A percentile compares a stretch with the other conserved stretches of the same genome.
Evolutionary conservation across 2,888 invertebrate species (phyloP).

Genomic region (Ptychoptera albimana): DNA sequence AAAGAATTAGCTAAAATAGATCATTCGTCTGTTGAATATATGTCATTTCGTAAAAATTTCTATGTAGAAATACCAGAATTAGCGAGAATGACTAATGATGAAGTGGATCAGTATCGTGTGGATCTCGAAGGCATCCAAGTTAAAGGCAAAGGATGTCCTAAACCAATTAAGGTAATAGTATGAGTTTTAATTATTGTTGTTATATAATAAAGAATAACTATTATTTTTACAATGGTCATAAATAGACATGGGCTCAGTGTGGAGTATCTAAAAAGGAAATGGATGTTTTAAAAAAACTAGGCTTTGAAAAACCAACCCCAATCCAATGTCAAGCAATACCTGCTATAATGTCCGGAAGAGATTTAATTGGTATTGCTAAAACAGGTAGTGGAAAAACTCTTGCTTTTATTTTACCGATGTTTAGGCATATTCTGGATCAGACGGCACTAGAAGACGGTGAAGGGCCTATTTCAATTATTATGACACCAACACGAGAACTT

Average conservation of each 20-base stretch:
- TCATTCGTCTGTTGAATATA: constrained; percentile 73
- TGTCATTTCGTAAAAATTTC: constrained; percentile 83
- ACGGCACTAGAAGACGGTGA: constrained; percentile 87
- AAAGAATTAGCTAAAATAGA: constrained; percentile 90
- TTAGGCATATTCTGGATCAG: constrained; percentile 89
- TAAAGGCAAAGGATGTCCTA: constrained; percentile 92
- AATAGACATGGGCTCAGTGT: constrained; percentile 92
- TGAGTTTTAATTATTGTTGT: background rate
- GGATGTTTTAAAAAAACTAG: constrained; percentile 75
- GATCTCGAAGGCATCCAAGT: constrained; percentile 93
- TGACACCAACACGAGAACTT: constrained; percentile 95
- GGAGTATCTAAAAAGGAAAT: constrained; percentile 92
- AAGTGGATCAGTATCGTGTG: constrained; percentile 68
- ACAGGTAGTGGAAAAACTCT: constrained; percentile 98
- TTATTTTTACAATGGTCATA: background rate
- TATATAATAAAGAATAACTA: background rate
- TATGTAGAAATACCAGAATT: constrained; percentile 97
- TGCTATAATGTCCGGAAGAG: constrained; percentile 91
- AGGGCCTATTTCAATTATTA: constrained; percentile 90
- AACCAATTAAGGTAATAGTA: constrained; percentile 54
- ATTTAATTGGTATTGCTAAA: constrained; percentile 97
- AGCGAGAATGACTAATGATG: constrained; percentile 73
- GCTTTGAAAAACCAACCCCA: constrained; percentile 94
- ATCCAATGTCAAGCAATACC: constrained; percentile 97
- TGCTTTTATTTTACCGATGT: constrained; percentile 96